phyloP scores from a whole-genome alignment of 2,797 vertebrate genomes.

The Urosaurus nigricauda region DNA sequence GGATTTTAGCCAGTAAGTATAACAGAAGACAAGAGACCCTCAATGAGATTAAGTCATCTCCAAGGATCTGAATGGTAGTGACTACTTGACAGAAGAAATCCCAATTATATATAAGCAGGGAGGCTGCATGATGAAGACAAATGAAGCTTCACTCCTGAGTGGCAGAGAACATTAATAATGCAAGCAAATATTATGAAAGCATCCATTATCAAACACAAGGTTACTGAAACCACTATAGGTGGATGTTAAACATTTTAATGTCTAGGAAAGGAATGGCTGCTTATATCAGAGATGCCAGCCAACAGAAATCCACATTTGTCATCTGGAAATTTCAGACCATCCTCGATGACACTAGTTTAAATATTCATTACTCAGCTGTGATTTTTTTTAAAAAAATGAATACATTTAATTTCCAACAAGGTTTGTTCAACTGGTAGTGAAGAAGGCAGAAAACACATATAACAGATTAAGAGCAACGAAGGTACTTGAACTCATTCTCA shows the following conservation, averaged over 20 bases:
- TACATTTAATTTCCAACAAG: neutral
- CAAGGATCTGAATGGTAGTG: slow-evolving; percentile 41
- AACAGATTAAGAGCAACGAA: neutral
- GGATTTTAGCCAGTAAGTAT: too few species aligned
- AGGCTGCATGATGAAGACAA: slow-evolving; percentile 51
- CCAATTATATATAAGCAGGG: slow-evolving; percentile 38
- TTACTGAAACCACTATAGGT: slow-evolving; percentile 12
- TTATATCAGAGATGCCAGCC: neutral
- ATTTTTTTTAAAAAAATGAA: slow-evolving; percentile 10
- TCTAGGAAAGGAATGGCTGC: slow-evolving; percentile 22
- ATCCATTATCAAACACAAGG: slow-evolving; percentile 42
- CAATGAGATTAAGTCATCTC: slow-evolving; percentile 49
- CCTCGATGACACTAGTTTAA: neutral
- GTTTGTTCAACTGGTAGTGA: neutral
- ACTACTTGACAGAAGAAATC: slow-evolving; percentile 51
- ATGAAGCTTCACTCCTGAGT: slow-evolving; percentile 46
- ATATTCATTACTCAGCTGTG: neutral
- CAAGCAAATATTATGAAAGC: slow-evolving; percentile 53
- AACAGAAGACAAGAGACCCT: neutral
- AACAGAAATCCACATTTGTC: slow-evolving; percentile 23
- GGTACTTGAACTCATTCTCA: neutral
- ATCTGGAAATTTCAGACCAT: slow-evolving; percentile 21
- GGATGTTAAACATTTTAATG: neutral
- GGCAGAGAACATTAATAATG: slow-evolving; percentile 50
- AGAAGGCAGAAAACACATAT: neutral